phyloP scores from a whole-genome alignment of 1,140 invertebrate species.

The Ceratina australensis region DNA sequence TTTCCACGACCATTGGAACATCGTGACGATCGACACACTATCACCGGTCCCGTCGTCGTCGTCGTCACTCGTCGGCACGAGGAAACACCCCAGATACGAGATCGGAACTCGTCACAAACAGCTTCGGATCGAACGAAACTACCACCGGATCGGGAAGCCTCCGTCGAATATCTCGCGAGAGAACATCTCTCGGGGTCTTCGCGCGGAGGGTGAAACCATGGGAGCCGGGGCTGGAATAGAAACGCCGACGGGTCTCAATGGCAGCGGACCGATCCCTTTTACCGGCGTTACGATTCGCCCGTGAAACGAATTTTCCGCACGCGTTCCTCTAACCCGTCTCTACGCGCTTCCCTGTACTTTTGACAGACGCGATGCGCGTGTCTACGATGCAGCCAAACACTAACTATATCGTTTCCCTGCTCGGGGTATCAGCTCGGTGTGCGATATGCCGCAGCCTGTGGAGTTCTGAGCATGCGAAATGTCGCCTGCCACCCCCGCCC shows the following conservation, averaged over 20 bases:
- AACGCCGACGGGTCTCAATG: not conserved
- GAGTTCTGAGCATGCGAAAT: slow-evolving; percentile 78
- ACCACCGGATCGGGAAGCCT: not conserved
- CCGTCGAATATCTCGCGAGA: slow-evolving; percentile 1
- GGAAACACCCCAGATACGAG: not conserved
- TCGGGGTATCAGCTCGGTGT: slow-evolving; percentile 45
- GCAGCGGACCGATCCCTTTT: slow-evolving; percentile 6
- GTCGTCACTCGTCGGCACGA: slow-evolving; percentile 4
- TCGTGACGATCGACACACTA: slow-evolving; percentile 44
- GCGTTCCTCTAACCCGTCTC: not conserved
- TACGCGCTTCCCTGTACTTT: not conserved
- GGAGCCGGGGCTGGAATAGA: not conserved
- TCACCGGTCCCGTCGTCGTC: slow-evolving; percentile 13
- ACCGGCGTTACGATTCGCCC: not conserved
- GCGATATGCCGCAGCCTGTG: slow-evolving; percentile 70
- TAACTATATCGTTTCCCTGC: slow-evolving; percentile 46
- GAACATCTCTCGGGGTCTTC: slow-evolving; percentile 3
- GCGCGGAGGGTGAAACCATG: slow-evolving; percentile 34
- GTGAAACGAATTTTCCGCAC: not conserved
- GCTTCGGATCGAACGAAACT: not conserved
- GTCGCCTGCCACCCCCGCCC: slow-evolving; percentile 76
- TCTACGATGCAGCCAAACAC: slow-evolving; percentile 23
- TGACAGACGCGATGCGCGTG: not conserved
- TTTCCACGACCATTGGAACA: slow-evolving; percentile 60
- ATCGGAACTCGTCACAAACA: too few relatives aligned